Percentiles rank a stretch among this genome's conserved stretches.
Evolutionary conservation across 2,113 vertebrate species (phyloP).

Genomic region (Lethenteron reissneri): DNA sequence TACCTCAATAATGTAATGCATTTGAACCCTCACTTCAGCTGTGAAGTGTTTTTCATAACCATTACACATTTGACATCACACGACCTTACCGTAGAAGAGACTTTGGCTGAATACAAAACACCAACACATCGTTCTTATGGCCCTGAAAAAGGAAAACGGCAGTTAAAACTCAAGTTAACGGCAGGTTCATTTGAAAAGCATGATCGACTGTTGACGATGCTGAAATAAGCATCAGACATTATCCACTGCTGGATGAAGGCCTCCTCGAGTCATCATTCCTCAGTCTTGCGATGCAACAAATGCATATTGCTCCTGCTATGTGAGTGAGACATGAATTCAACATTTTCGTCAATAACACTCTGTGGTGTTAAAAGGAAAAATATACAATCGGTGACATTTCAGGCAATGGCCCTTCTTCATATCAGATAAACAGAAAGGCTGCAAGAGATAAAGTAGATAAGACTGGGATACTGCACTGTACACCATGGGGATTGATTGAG

Average conservation of each 20-base stretch:
- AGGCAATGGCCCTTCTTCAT: background rate
- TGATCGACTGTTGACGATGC: background rate
- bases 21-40: too few species aligned
- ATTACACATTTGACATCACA: too few species aligned
- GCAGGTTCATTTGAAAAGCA: background rate
- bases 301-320: background rate
- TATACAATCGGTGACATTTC: too few species aligned
- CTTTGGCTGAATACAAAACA: constrained; percentile 4
- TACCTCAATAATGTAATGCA: too few species aligned
- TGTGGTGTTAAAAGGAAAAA: background rate
- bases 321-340: background rate
- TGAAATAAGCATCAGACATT: background rate
- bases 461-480: background rate
- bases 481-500: background rate
- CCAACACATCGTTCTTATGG: background rate
- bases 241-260: background rate
- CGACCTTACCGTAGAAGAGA: constrained; percentile 3
- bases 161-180: background rate
- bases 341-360: background rate
- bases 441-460: background rate
- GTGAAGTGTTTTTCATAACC: too few species aligned
- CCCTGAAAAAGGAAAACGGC: background rate
- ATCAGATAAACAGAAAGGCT: background rate
- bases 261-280: background rate
- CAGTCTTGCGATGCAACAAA: background rate